Base-by-base conservation (phyloP, 2,113 vertebrate genomes). In the Antigone vipio region DNA sequence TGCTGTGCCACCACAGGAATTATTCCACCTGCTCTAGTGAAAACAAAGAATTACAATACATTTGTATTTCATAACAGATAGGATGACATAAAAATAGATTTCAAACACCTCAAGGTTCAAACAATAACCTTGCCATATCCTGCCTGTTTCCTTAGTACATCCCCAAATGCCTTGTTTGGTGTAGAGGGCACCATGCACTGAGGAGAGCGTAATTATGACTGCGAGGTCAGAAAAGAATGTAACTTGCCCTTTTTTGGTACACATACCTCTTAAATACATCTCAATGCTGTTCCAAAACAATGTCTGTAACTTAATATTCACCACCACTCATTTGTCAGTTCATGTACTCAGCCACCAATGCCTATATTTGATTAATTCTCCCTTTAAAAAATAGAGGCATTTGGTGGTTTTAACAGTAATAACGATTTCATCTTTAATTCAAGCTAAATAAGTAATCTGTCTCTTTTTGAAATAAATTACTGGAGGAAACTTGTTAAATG, bases 1-100 rank as follows among this genome's bases (percentile, higher is more conserved):
- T 97, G 97, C 47, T 99, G 99, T 12, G 99, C 99, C 50, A 99
- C 98, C 9, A 97, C 78, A 15, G 99, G 99, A 94, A 99, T 98
- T 96, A 99, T 99, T 44, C 99, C 99, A 20, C 99, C 99, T 29
- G 98, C 69, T 96, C 99, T 99, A 95, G 42, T 91, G 77, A 72
- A 94, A 95, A 74, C 50, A 85, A 88, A 93, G 69, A 62, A 42
- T 32, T 60, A 26, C 34, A 47, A 27, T 12, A 32, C 6, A 3
- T 34, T 63, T 22, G 15, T 29, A 44, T 52, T 42, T 67, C 5
- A 0, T 20, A 56, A 45, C 21, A 45, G 56, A 29, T 1, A 62
- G 9, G 62, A 56, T 6, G 17, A 23, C 42, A 45, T 34, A 34
- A 84, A 88, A 63, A 12, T 7, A 62, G 34, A 58, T 73, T 75